phyloP scores from a whole-genome alignment of 2,888 invertebrate genomes.

The Stenchaetothrips biformis region DNA sequence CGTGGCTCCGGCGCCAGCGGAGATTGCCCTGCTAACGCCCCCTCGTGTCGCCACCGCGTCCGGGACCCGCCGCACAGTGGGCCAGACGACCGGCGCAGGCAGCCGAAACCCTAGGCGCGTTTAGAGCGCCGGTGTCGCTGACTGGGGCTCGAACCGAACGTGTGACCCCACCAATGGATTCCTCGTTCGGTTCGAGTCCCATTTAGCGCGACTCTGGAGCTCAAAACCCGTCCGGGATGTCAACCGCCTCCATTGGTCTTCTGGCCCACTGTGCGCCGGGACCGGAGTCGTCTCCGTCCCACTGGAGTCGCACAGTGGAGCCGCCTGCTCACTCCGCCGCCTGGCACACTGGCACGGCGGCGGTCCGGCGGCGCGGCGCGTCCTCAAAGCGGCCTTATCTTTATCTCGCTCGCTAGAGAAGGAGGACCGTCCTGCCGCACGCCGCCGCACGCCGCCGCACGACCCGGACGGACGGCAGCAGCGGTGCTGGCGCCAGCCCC shows the following conservation, averaged over 20 bases:
- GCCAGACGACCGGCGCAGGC: too few species aligned
- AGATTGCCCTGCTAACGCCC: not conserved
- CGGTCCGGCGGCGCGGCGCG: not conserved
- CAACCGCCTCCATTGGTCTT: too few species aligned
- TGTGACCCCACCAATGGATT: too few species aligned
- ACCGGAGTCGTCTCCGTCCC: not conserved
- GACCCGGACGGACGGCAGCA: conserved; percentile 43
- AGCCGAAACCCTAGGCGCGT: too few species aligned
- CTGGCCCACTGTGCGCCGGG: not conserved
- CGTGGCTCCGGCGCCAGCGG: not conserved
- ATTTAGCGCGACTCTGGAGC: too few species aligned
- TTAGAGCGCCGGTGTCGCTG: too few species aligned
- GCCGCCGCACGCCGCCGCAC: conserved; percentile 39
- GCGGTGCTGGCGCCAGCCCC: conserved; percentile 39
- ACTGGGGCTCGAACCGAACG: not conserved
- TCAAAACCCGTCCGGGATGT: too few species aligned
- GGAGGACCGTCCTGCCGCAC: not conserved
- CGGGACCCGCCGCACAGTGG: not conserved
- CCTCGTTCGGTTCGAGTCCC: too few species aligned
- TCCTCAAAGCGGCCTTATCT: conserved; percentile 15
- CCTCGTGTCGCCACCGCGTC: not conserved
- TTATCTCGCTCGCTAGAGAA: conserved; percentile 19
- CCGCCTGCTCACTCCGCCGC: not conserved
- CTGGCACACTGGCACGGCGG: not conserved
- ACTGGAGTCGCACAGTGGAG: not conserved